phyloP scores from a whole-genome alignment of 1,140 invertebrate species.

The Drosophila grimshawi region DNA sequence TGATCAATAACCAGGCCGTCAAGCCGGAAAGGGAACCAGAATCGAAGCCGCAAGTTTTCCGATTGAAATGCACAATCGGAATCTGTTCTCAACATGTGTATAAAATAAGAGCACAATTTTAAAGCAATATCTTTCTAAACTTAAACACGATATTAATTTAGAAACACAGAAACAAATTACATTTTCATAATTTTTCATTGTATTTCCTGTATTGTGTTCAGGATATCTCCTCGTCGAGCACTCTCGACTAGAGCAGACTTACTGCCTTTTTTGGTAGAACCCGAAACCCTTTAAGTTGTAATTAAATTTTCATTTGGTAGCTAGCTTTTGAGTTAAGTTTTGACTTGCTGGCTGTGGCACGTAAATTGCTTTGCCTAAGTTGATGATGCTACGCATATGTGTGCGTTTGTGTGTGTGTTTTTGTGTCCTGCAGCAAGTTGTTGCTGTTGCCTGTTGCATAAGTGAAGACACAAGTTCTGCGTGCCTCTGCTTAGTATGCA shows the following conservation, averaged over 20 bases:
- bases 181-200: too few relatives aligned
- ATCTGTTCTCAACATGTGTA: too few relatives aligned
- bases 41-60: too few relatives aligned
- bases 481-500: conserved; percentile 65
- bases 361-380: conserved; percentile 32
- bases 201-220: too few relatives aligned
- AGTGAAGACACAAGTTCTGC: conserved; percentile 32
- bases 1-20: too few relatives aligned
- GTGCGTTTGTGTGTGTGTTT: conserved; percentile 1
- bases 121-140: too few relatives aligned
- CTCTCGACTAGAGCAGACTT: neutral
- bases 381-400: conserved; percentile 7
- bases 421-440: conserved; percentile 7
- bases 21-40: too few relatives aligned
- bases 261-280: conserved; percentile 18
- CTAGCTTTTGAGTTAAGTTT: neutral
- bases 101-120: too few relatives aligned
- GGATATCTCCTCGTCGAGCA: too few relatives aligned
- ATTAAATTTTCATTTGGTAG: conserved; percentile 63
- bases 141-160: too few relatives aligned
- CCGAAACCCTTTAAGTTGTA: conserved; percentile 69
- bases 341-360: neutral
- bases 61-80: too few relatives aligned
- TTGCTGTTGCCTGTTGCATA: conserved; percentile 58
- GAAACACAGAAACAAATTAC: too few relatives aligned